A percentile compares a stretch with the other conserved stretches of the same genome.
Conservation (phyloP, 2,797 vertebrate genomes). For the Hippoglossus hippoglossus region DNA sequence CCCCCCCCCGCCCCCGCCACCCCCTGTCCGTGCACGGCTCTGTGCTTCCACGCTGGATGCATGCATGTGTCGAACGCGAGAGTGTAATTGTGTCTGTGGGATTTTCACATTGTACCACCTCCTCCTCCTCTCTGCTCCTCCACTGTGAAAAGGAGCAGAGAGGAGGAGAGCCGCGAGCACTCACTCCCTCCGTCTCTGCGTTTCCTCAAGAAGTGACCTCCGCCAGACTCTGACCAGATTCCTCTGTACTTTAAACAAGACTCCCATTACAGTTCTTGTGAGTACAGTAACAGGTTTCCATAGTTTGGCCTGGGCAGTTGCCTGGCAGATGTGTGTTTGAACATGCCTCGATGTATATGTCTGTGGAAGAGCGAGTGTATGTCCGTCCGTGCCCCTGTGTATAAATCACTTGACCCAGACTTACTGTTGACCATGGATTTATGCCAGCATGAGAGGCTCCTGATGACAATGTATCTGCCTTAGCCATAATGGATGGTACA, state of each 20-base stretch:
- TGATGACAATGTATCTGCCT: conserved; percentile 76
- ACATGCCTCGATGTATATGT: conserved; percentile 48
- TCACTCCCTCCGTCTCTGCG: conserved; percentile 74
- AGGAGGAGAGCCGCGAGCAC: conserved; percentile 52
- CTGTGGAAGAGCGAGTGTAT: conserved; percentile 43
- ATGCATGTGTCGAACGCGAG: conserved; percentile 41
- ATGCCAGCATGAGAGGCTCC: conserved; percentile 71
- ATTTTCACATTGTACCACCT: conserved; percentile 43
- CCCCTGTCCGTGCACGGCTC: conserved; percentile 13
- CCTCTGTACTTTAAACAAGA: conserved; percentile 82
- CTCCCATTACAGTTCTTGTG: conserved; percentile 73
- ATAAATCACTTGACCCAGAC: conserved; percentile 84
- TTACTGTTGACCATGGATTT: conserved; percentile 77
- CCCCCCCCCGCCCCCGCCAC: background rate
- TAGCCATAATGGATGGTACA: conserved; percentile 76
- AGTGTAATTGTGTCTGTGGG: conserved; percentile 40
- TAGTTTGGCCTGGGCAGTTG: conserved; percentile 45
- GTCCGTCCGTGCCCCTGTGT: conserved; percentile 61
- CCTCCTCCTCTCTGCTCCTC: conserved; percentile 52
- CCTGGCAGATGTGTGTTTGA: conserved; percentile 60
- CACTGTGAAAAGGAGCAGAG: conserved; percentile 42
- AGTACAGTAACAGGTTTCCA: conserved; percentile 80
- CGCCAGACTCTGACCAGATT: conserved; percentile 73
- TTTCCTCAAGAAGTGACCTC: conserved; percentile 78
- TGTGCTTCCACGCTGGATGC: conserved; percentile 34